Evolutionary conservation across 2,888 invertebrate species (phyloP).

Genomic region (Drosophila rubida): DNA sequence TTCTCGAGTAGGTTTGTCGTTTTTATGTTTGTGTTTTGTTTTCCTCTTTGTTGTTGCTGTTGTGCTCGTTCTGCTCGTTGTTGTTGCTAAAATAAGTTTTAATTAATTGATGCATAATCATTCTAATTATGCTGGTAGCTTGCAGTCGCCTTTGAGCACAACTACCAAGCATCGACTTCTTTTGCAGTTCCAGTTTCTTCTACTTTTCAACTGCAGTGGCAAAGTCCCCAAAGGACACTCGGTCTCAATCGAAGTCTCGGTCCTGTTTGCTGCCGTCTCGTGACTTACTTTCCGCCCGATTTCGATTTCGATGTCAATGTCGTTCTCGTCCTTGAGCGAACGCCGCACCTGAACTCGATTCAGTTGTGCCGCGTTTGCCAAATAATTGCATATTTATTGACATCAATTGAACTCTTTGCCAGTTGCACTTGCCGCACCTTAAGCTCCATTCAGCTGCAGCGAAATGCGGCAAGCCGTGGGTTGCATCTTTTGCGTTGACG

Average conservation of each 20-base stretch:
- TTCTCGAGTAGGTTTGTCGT: conserved; percentile 46
- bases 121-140: conserved; percentile 56
- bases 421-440: conserved; percentile 21
- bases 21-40: conserved; percentile 26
- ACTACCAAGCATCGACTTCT: not conserved
- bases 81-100: conserved; percentile 61
- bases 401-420: conserved; percentile 61
- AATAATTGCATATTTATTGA: conserved; percentile 69
- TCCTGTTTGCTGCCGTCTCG: conserved; percentile 34
- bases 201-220: not conserved
- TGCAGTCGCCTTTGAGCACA: conserved; percentile 33
- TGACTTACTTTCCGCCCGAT: conserved; percentile 62
- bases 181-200: conserved; percentile 1
- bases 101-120: conserved; percentile 74
- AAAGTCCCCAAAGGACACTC: conserved; percentile 7
- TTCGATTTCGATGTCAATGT: conserved; percentile 70
- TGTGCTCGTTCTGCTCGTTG: conserved; percentile 4
- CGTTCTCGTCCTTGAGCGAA: conserved; percentile 4
- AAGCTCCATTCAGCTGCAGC: conserved; percentile 29
- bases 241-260: conserved; percentile 16
- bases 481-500: conserved; percentile 23
- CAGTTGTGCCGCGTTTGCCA: conserved; percentile 24
- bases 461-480: conserved; percentile 21
- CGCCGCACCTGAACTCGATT: conserved; percentile 1
- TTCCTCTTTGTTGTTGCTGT: conserved; percentile 5